phyloP scores from a whole-genome alignment of 1,140 invertebrate species.

The Temnothorax curvispinosus region DNA sequence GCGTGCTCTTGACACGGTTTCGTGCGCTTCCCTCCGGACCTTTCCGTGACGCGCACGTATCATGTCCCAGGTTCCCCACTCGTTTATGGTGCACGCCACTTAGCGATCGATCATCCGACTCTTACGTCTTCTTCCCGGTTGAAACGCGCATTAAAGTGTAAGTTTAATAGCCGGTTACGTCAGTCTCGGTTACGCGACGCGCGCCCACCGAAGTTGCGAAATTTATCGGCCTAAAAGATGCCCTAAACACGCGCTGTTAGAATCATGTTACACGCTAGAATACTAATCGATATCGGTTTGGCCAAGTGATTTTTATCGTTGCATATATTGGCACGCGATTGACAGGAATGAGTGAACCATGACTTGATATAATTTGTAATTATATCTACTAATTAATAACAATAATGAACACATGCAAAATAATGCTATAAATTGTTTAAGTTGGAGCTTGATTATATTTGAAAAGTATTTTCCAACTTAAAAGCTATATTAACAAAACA shows the following conservation, averaged over 20 bases:
- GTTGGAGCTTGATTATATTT: not conserved
- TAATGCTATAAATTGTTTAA: not conserved
- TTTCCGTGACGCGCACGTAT: slow-evolving; percentile 16
- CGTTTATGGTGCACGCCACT: slow-evolving; percentile 62
- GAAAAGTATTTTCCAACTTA: not conserved
- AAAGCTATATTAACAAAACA: not conserved
- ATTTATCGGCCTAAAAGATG: slow-evolving; percentile 22
- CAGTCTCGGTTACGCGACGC: not conserved
- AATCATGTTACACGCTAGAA: not conserved
- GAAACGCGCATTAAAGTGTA: slow-evolving; percentile 58
- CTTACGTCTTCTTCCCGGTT: slow-evolving; percentile 56
- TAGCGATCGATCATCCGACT: slow-evolving; percentile 65
- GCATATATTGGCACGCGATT: not conserved
- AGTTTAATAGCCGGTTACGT: slow-evolving; percentile 63
- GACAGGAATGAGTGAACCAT: too few species aligned
- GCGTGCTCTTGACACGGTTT: slow-evolving; percentile 58
- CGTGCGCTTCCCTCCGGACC: slow-evolving; percentile 2
- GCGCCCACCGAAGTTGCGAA: slow-evolving; percentile 26
- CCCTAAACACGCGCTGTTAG: not conserved
- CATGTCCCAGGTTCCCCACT: slow-evolving; percentile 29
- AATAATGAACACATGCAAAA: not conserved
- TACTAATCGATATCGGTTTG: not conserved
- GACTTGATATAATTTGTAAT: not conserved
- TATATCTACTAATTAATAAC: not conserved
- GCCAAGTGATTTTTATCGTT: not conserved